Evolutionary conservation across 2,797 vertebrate species (phyloP), one percentile per base, ranked within the genome.

Genomic region (Gobionotothen gibberifrons): DNA sequence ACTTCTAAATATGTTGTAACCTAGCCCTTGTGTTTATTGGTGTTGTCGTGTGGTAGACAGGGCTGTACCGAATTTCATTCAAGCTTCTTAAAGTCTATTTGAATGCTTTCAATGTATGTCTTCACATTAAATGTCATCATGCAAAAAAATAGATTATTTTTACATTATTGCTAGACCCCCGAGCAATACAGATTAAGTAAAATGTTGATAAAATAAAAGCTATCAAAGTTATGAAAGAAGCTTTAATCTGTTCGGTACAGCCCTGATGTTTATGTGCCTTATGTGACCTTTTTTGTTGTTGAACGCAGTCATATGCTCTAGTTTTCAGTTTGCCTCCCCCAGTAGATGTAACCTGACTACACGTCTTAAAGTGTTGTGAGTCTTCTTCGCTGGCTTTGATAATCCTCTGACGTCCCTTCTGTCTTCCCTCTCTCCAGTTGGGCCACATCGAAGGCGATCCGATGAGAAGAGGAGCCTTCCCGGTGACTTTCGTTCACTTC

Each of bases 381-480:
- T 7, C 32, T 6, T 36, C 32, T 7, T 9, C 9, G 21, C 42
- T 26, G 13, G 11, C 9, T 9, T 21, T 13, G 3, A 5, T 66
- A 12, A 4, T 22, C 39, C 47, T 57, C 39, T 82, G 29, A 84
- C 19, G 5, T 47, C 3, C 0, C 9, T 10, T 68, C 54, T 49
- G 7, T 74, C 36, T 43, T 76, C 44, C 53, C 36, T 21, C 80
- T 48, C 56, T 81, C 39, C 94, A 99, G 98, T 95, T 99, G 59
- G 98, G 98, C 76, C 97, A 99, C 91, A 96, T 99, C n/a, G 98
- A 99, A 47, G 97, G 98, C 16, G 98, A 99, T 9, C 97, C 97
- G 2, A 90, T 93, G 81, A 96, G 97, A 77, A 95, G 96, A 93
- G 98, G 98, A 81, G 98, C 97, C 3, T 99, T 99, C 77, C 98